These are phyloP conservation scores for Pelobates cultripes DNA, from an alignment of 2,797 vertebrate genomes.

Conservation along the genomic window DNA sequence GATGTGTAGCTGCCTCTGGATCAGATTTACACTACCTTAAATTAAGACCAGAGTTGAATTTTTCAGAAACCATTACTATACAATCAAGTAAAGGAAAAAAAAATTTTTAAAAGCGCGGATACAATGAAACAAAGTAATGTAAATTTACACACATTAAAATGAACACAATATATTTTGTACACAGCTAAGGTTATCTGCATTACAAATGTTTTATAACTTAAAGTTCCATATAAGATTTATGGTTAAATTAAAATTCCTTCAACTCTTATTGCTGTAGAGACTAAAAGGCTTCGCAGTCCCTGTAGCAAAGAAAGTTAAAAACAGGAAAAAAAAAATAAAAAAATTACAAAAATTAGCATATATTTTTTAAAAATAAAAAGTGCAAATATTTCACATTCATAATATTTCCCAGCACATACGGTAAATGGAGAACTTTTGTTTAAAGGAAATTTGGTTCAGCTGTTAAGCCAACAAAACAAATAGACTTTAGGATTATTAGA, in stretches of 20 bases:
- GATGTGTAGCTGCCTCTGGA: slow-evolving; percentile 58
- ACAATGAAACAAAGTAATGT: slow-evolving; percentile 17
- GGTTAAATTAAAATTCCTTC: slow-evolving; percentile 39
- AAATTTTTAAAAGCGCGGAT: neutral
- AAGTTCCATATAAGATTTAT: slow-evolving; percentile 22
- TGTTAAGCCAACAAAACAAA: slow-evolving; percentile 32
- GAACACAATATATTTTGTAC: slow-evolving; percentile 37
- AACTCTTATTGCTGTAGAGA: slow-evolving; percentile 10
- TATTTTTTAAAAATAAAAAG: slow-evolving; percentile 52
- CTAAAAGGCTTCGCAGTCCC: neutral
- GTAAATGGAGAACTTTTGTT: slow-evolving; percentile 46
- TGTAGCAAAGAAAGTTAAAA: neutral
- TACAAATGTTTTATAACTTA: slow-evolving; percentile 49
- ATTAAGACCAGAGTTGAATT: slow-evolving; percentile 23
- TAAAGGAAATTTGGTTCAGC: slow-evolving; percentile 51
- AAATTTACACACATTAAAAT: slow-evolving; percentile 11
- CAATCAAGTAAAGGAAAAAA: slow-evolving; percentile 38
- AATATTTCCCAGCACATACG: slow-evolving; percentile 53
- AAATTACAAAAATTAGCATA: slow-evolving; percentile 29
- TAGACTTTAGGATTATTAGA: neutral
- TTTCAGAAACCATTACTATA: slow-evolving; percentile 37
- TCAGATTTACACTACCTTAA: slow-evolving; percentile 15
- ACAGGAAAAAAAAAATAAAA: neutral
- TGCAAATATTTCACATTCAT: slow-evolving; percentile 64
- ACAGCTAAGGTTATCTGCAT: slow-evolving; percentile 39